Evolutionary conservation across 2,888 invertebrate species (phyloP), one percentile per base, ranked within the genome.

Genomic region (Pollenia griseotomentosa): DNA sequence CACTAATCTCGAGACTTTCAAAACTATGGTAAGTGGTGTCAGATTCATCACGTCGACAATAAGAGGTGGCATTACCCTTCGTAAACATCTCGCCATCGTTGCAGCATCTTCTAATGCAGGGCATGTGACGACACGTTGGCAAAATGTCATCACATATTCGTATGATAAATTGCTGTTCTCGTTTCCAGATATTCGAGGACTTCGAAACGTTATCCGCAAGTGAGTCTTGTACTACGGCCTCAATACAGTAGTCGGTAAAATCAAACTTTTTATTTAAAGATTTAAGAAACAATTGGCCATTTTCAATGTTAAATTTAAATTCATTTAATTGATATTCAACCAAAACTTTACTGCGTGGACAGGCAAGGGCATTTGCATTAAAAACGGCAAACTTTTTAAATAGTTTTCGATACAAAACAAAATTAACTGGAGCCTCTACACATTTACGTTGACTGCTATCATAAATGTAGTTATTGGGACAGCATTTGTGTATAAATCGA

Each of bases 81-180:
- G 89, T 87, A 82, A 90, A 90, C 48, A 92, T 90, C 88, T 93
- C 91, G n/a, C 92, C 91, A 78, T 92, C 91, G 12, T 88, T 88
- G 80, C 93, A 93, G 82, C 93, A 93, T 77, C 91, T 90, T 46
- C 92, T 89, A 23, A 93, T 88, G 83, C 93, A 93, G 0, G 93
- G 92, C 11, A 93, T 85, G 0, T 78, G 80, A n/a, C 90, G 86
- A 79, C 92, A 92, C 6, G 91, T 88, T 9, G 82, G 59, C 8
- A 85, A 16, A 16, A 86, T 74, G 9, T 85, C 86, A 71, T 91
- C 90, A 77, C 93, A 92, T 3, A 89, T 88, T 6, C 92, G 90
- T 46, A 93, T 87, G 42, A 89, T 59, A 87, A 79, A 89, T 33
- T 75, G 84, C n/a, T 83, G 83, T n/a, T 83, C 83, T 53, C 44